A percentile compares a stretch with the other conserved stretches of the same genome.
Evolutionary conservation across 2,113 vertebrate species (phyloP).

Genomic region (Hydropotes inermis): DNA sequence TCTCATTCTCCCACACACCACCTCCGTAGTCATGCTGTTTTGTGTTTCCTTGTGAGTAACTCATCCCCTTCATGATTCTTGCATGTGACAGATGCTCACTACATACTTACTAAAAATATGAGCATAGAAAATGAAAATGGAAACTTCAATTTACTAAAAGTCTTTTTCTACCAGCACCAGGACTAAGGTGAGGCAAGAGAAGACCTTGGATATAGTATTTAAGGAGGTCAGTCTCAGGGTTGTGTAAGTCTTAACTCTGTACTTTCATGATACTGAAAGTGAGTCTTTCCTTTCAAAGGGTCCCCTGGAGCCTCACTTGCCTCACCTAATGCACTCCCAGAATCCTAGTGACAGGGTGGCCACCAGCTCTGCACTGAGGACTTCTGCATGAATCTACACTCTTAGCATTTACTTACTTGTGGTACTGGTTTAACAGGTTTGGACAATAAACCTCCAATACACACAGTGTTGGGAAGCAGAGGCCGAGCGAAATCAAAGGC

Average conservation of each 20-base stretch:
- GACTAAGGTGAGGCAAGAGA: not conserved
- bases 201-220: not conserved
- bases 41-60: not conserved
- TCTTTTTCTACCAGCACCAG: not conserved
- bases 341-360: no score
- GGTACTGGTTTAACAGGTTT: constrained; percentile 73
- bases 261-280: not conserved
- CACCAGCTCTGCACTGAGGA: not conserved
- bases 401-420: constrained; percentile 68
- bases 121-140: not conserved
- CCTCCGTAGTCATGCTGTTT: not conserved
- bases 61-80: not conserved
- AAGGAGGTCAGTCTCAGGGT: not conserved
- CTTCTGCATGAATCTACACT: not conserved
- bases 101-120: not conserved
- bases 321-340: not conserved
- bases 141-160: not conserved
- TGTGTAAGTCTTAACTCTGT: no score
- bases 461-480: constrained; percentile 80
- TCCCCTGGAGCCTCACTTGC: not conserved
- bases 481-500: constrained; percentile 82
- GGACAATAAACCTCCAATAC: constrained; percentile 79
- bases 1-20: rapidly evolving
- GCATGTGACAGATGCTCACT: not conserved
- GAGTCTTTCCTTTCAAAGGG: not conserved